Evolutionary conservation across 2,888 invertebrate species (phyloP).

Genomic region (Tinea trinotella): DNA sequence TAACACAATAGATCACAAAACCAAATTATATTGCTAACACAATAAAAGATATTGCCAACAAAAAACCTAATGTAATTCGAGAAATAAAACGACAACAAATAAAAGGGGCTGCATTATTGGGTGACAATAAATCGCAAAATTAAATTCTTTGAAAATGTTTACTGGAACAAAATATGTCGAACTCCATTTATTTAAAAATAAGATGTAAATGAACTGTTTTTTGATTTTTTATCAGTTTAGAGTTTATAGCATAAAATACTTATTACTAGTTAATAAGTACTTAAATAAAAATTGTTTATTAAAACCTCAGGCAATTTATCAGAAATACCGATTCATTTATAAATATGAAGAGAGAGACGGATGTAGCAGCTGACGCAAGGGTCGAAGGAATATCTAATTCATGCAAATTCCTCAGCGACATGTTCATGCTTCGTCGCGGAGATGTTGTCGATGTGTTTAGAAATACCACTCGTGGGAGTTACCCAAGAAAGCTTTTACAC

Average conservation of each 20-base stretch:
- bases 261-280: no score
- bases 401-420: conserved; percentile 33
- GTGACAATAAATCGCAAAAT: conserved; percentile 38
- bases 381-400: conserved; percentile 27
- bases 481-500: conserved; percentile 3
- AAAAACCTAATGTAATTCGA: conserved; percentile 15
- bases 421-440: conserved; percentile 26
- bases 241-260: no score
- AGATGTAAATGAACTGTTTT: no score
- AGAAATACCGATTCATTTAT: neutral
- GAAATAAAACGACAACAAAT: conserved; percentile 23
- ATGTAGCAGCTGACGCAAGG: conserved; percentile 17
- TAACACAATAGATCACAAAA: conserved; percentile 3
- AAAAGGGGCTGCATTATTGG: conserved; percentile 30
- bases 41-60: conserved; percentile 17
- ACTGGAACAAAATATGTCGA: no score
- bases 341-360: conserved; percentile 2
- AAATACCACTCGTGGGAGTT: conserved; percentile 1
- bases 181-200: neutral
- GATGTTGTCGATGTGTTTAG: conserved; percentile 10
- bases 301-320: no score
- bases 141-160: conserved; percentile 33
- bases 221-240: no score
- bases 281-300: no score
- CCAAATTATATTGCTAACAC: conserved; percentile 12